A percentile compares a stretch with the other conserved stretches of the same genome.
Evolutionary conservation across 2,113 vertebrate genomes (phyloP).

Genomic region (Zosterops hypoxanthus): DNA sequence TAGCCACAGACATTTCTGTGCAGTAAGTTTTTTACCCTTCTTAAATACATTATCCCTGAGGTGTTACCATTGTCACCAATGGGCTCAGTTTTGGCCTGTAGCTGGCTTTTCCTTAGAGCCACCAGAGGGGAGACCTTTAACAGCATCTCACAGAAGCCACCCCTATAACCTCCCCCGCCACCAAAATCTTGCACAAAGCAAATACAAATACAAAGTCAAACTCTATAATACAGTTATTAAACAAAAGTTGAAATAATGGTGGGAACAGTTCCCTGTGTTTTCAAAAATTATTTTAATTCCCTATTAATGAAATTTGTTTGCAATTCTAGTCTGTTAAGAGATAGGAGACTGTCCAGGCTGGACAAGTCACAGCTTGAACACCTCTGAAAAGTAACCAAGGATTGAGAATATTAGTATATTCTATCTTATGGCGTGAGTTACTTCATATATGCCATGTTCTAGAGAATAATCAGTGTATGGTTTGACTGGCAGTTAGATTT

Average conservation of each 20-base stretch:
- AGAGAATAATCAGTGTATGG: not conserved
- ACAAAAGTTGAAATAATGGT: not conserved
- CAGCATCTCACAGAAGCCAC: not conserved
- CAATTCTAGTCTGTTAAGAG: not conserved
- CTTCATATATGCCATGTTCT: not conserved
- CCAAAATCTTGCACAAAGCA: not conserved
- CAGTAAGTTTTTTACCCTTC: not conserved
- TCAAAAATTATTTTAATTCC: not conserved
- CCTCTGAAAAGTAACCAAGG: not conserved
- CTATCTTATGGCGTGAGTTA: not conserved
- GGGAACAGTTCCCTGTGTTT: not conserved
- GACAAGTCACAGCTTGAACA: not conserved
- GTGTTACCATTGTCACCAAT: rapidly evolving
- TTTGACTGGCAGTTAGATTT: not conserved
- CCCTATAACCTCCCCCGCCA: no score
- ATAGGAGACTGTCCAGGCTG: rapidly evolving
- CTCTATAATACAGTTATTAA: not conserved
- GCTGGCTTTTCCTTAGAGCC: not conserved
- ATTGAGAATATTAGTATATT: not conserved
- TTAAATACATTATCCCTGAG: not conserved
- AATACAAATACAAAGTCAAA: not conserved
- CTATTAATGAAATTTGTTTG: not conserved
- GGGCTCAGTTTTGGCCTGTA: not conserved
- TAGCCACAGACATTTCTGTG: rapidly evolving
- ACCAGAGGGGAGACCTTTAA: no score